phyloP scores from a whole-genome alignment of 2,797 vertebrate genomes.

The Oryzias dopingdopingensis region DNA sequence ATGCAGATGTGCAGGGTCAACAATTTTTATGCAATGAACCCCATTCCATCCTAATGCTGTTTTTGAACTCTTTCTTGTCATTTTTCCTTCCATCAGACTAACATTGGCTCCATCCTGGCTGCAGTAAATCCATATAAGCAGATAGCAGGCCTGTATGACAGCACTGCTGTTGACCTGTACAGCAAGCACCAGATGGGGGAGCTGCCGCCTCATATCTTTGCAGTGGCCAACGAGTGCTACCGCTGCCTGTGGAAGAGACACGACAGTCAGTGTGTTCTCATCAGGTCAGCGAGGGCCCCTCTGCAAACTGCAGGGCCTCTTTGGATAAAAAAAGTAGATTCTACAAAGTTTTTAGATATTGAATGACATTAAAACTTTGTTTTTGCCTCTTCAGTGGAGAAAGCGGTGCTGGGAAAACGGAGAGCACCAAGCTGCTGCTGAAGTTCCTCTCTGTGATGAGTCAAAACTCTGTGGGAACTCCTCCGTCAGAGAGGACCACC shows the following conservation, averaged over 20 bases:
- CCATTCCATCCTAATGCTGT: background rate
- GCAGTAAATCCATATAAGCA: conserved; percentile 91
- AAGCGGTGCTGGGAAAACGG: conserved; percentile 92
- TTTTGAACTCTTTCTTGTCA: background rate
- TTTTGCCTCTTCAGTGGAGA: conserved; percentile 77
- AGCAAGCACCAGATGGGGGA: conserved; percentile 88
- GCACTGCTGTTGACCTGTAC: conserved; percentile 81
- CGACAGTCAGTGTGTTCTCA: conserved; percentile 93
- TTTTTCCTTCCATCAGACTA: conserved; percentile 74
- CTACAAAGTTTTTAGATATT: background rate
- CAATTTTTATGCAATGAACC: background rate
- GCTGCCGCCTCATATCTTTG: conserved; percentile 91
- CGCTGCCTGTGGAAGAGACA: conserved; percentile 92
- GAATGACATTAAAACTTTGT: background rate
- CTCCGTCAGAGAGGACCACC: conserved; percentile 79
- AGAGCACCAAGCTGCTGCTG: conserved; percentile 90
- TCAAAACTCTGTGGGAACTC: conserved; percentile 80
- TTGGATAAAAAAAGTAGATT: background rate
- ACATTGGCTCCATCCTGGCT: conserved; percentile 90
- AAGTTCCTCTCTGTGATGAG: conserved; percentile 92
- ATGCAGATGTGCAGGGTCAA: background rate
- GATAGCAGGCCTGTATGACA: conserved; percentile 83
- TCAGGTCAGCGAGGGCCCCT: conserved; percentile 77
- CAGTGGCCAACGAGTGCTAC: conserved; percentile 92
- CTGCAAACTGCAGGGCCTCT: no score